Base-by-base conservation (phyloP, 2,888 invertebrate genomes). In the Ornithoptera alexandrae region DNA sequence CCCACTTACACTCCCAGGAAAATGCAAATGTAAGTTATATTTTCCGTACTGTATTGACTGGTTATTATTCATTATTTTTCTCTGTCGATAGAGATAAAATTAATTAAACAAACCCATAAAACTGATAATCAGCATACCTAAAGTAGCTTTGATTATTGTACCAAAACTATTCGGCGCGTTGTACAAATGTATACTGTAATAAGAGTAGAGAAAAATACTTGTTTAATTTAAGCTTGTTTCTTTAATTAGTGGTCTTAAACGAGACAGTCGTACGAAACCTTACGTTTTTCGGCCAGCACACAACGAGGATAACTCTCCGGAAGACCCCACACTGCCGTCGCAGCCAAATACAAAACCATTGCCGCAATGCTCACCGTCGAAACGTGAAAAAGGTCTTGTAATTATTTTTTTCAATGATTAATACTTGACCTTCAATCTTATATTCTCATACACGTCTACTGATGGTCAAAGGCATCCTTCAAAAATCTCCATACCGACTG, bases 1-100 rank as follows among this genome's bases (percentile, higher is more conserved):
- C 65, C 65, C 15, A 61, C 65, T 8, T 69, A 65, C 39, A 65
- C 69, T 24, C 69, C 69, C 17, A 69, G 69, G 8, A 69, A 61
- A 69, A 36, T 24, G 62, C 64, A 59, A 39, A 53, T 53, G 68
- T 68, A 60, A 64, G 63, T 68, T 50, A 15, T 12, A 10, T 1
- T n/a, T 58, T 58, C 6, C 18, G 20, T 65, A 65, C 39, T 22
- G 20, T 56, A 56, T 30, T 39, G 8, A 65, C 1, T 36, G 39
- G 39, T 10, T 42, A 12, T 42, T 42, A 12, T 42, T 42, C 8
- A 42, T 10, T 42, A 12, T 5, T 42, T 46, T 10, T 15, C n/a
- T 22, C 22, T 22, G 22, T 22, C 8, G 46, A 10, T 46, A 15
- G 2, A 46, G 7, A 15, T 15, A 10, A 8, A 15, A 15, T 46